phyloP scores from a whole-genome alignment of 2,113 vertebrate species.

The Onychostoma macrolepis region DNA sequence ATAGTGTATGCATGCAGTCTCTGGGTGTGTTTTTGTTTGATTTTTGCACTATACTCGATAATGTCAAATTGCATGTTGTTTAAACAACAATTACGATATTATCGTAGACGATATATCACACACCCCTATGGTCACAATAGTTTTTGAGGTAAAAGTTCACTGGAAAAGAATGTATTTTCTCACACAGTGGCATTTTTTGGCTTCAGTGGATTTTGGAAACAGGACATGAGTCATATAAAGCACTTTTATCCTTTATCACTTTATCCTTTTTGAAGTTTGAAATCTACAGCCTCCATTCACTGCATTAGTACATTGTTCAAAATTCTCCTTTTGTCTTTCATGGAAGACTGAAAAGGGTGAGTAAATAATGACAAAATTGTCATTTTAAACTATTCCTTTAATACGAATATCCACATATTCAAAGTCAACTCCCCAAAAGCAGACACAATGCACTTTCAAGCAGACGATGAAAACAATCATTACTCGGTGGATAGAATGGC shows the following conservation, averaged over 20 bases:
- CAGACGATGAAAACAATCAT: slow-evolving; percentile 13
- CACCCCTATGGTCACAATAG: not conserved
- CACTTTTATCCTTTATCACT: not conserved
- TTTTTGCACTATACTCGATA: no score
- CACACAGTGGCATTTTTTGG: not conserved
- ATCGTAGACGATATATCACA: no score
- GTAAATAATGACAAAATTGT: not conserved
- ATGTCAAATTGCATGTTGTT: no score
- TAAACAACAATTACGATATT: no score
- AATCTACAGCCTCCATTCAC: not conserved
- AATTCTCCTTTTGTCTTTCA: not conserved
- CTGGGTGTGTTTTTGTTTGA: no score
- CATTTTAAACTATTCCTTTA: not conserved
- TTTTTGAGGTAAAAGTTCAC: not conserved
- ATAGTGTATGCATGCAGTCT: no score
- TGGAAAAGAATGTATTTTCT: not conserved
- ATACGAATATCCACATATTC: slow-evolving; percentile 4
- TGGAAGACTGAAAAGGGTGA: not conserved
- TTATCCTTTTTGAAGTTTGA: slow-evolving; percentile 17
- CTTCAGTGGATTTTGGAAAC: not conserved
- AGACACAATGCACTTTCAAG: slow-evolving; percentile 1
- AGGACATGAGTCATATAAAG: slow-evolving; percentile 14
- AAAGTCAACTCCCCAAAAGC: not conserved
- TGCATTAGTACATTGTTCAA: not conserved
- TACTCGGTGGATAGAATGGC: slow-evolving; percentile 19